phyloP scores from a whole-genome alignment of 2,797 vertebrate species.

The Onychomys leucogaster region DNA sequence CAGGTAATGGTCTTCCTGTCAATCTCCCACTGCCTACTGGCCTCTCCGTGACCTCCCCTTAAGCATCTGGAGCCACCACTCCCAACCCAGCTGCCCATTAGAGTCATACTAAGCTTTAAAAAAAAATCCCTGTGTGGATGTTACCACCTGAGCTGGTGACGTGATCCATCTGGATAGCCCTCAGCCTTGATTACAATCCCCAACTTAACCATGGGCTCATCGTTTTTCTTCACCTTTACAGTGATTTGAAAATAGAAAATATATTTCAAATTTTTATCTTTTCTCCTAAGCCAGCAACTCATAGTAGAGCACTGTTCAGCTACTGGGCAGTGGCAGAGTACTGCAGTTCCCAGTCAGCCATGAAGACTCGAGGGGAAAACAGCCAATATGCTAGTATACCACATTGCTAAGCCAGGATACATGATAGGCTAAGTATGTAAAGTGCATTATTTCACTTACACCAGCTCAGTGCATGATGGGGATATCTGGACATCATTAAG shows the following conservation, averaged over 20 bases:
- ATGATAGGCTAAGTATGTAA: neutral
- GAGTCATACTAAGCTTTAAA: neutral
- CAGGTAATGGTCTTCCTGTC: neutral
- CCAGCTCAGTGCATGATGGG: neutral
- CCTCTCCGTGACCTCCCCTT: neutral
- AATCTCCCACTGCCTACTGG: neutral
- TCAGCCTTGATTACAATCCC: neutral
- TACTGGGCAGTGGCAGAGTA: too few species aligned
- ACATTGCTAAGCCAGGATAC: neutral
- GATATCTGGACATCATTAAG: neutral
- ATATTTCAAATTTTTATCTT: neutral
- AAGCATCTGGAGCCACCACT: neutral
- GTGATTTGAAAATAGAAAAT: neutral
- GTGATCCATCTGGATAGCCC: neutral
- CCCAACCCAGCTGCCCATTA: neutral
- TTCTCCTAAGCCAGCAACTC: neutral
- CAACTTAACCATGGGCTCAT: neutral
- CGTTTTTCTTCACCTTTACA: neutral
- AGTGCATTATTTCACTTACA: neutral
- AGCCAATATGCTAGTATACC: neutral
- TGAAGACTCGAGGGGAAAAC: neutral
- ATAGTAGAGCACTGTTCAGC: neutral
- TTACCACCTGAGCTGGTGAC: slow-evolving; percentile 9
- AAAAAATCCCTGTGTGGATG: neutral
- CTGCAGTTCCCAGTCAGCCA: neutral